Evolutionary conservation across 2,888 invertebrate genomes (phyloP).

Genomic region (Drosophila bunnanda): DNA sequence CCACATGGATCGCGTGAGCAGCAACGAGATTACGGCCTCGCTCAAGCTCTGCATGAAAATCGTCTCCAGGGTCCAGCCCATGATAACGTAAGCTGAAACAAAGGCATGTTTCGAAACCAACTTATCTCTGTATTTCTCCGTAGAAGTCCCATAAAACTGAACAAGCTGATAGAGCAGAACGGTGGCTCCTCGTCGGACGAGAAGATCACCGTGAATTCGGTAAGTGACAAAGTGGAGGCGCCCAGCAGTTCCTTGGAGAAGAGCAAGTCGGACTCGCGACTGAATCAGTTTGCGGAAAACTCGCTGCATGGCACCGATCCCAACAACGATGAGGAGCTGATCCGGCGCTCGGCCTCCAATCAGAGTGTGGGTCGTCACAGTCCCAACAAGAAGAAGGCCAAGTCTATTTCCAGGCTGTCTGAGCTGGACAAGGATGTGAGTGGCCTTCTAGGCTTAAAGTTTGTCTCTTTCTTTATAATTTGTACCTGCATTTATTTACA

Average conservation of each 20-base stretch:
- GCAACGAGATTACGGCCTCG: constrained; percentile 87
- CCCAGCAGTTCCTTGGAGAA: constrained; percentile 86
- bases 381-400: constrained; percentile 85
- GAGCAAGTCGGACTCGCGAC: constrained; percentile 88
- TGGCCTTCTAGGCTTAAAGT: rapidly evolving
- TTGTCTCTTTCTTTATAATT: too few species aligned
- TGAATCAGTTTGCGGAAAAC: constrained; percentile 85
- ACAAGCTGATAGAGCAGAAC: constrained; percentile 60
- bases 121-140: constrained; percentile 14
- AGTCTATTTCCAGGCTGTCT: constrained; percentile 86
- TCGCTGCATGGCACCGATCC: constrained; percentile 60
- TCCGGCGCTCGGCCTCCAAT: constrained; percentile 86
- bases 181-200: constrained; percentile 53
- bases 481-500: constrained; percentile 39
- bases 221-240: constrained; percentile 35
- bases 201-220: constrained; percentile 27
- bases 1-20: constrained; percentile 85
- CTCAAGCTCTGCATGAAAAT: constrained; percentile 90
- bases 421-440: constrained; percentile 86
- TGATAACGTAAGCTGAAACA: constrained; percentile 84
- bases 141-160: constrained; percentile 83
- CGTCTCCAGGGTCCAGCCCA: constrained; percentile 90
- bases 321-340: constrained; percentile 84
- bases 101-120: neutral
- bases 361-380: constrained; percentile 85